Evolutionary conservation across 1,140 invertebrate genomes (phyloP).

Genomic region (Aethina tumida): DNA sequence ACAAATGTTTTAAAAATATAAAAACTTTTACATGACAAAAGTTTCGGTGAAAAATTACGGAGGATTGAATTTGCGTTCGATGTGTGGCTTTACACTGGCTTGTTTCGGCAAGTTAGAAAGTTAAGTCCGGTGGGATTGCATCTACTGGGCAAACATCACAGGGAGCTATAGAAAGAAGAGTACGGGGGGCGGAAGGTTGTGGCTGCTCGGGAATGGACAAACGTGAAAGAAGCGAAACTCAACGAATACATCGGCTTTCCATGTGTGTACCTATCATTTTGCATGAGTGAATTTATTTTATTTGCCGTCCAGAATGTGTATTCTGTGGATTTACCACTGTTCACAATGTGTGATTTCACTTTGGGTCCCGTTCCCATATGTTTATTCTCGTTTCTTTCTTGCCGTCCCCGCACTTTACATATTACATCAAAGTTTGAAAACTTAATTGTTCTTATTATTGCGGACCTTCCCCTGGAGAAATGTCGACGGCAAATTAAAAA

Average conservation of each 20-base stretch:
- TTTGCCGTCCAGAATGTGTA: conserved; percentile 19
- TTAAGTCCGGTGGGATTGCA: conserved; percentile 27
- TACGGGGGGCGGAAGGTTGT: background rate
- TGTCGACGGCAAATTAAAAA: too few species aligned
- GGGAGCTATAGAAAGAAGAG: background rate
- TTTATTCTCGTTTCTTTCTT: conserved; percentile 20
- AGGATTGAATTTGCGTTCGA: conserved; percentile 28
- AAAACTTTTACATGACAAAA: conserved; percentile 29
- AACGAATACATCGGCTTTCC: conserved; percentile 16
- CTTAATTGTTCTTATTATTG: too few species aligned
- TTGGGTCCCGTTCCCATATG: conserved; percentile 15
- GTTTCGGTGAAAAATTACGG: conserved; percentile 33
- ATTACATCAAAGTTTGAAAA: too few species aligned
- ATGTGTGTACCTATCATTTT: conserved; percentile 25
- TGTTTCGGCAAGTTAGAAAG: conserved; percentile 27
- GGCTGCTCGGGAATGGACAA: conserved; percentile 24
- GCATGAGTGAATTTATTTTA: conserved; percentile 30
- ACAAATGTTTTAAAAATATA: conserved; percentile 29
- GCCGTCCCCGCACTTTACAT: conserved; percentile 3
- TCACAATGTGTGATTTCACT: conserved; percentile 26
- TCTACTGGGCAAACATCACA: conserved; percentile 31
- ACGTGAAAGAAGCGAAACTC: conserved; percentile 18
- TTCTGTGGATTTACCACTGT: conserved; percentile 7
- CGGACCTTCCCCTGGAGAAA: too few species aligned
- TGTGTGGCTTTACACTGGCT: conserved; percentile 12